Base-by-base conservation (phyloP, 1,140 invertebrate genomes). In the Drosophila nebulosa region DNA sequence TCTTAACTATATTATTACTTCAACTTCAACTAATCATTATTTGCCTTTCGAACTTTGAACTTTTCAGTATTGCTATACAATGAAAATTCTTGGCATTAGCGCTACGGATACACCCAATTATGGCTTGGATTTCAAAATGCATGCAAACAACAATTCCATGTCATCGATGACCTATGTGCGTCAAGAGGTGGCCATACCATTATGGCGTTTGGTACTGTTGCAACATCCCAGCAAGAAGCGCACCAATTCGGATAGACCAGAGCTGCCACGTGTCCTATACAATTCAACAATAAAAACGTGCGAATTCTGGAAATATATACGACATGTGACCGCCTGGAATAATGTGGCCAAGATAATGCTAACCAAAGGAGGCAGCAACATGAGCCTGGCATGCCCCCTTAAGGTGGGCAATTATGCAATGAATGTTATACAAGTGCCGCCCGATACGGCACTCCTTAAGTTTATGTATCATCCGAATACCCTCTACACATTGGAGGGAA, bases 391-490 rank as follows among this genome's bases (percentile, higher is more conserved):
- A 5, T 90, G 89, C 22, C 89, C 89, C 0, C 53, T 90, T 0
- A 78, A 76, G n/a, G 16, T 27, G 4, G 89, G 89, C 42, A 74
- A 68, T 10, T 90, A 90, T 62, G 63, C 69, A 10, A 77, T 90
- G 80, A 85, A 86, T 18, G 58, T 76, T 14, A 85, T 90, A 0
- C 75, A 79, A 22, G 74, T 90, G 42, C 89, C 89, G 9, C 79
- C 83, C 12, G 89, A 90, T 50, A 89, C 80, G 21, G 57, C 79
- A 1, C 18, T 90, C 3, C 30, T 90, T 1, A 90, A 86, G 67
- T 90, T 79, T 5, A 90, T 90, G 89, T 90, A 90, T 21, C 75
- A 84, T 14, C 83, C 89, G 3, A 90, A 90, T 27, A 85, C 88
- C 2, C 16, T 90, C 0, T 90, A 89, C 26, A 63, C 79, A 0